Evolutionary conservation across 2,797 vertebrate genomes (phyloP), one percentile per base, ranked within the genome.

Genomic region (Poeciliopsis paucimaculata): DNA sequence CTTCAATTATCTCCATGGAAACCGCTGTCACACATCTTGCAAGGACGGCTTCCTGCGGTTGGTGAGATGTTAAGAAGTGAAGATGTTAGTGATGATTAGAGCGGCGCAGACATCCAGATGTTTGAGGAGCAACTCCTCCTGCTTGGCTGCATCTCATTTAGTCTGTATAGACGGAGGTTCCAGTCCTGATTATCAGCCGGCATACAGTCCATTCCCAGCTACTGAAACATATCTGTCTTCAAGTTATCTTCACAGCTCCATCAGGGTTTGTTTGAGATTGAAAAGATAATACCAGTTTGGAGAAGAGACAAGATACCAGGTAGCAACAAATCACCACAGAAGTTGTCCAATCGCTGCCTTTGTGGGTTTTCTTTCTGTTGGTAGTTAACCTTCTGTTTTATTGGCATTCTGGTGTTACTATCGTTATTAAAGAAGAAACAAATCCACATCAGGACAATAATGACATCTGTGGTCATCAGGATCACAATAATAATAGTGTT

Each of bases 251-350:
- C 47, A 73, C 9, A 18, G 47, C 72, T 11, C 26, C 2, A 31
- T 47, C 5, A 3, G 62, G 62, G 26, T 72, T 57, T 57, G 51
- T 75, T 57, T 55, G 28, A 16, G 18, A 20, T 57, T 41, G 28
- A 31, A 36, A 20, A 64, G 31, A 64, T 64, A 36, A 89, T 84
- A 93, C 82, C 90, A 89, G 79, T 87, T 90, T 73, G 45, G 68
- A 83, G 88, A 78, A 28, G 82, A 82, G 62, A 76, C 82, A 70
- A 86, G 83, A 36, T 20, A 4, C 16, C 31, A 64, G 15, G 34
- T 16, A 15, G 76, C 75, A 26, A 92, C 92, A 92, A 93, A 94
- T 94, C 89, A 89, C 81, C 46, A 62, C 80, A 76, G 34, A 8
- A 62, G 16, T 20, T 10, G 62, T 36, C 34, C 18, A 64, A 20